A percentile compares a stretch with the other conserved stretches of the same genome.
These are phyloP conservation scores for Geopemphigus sp. DNA, from an alignment of 1,140 invertebrate species.

Conservation along the genomic window DNA sequence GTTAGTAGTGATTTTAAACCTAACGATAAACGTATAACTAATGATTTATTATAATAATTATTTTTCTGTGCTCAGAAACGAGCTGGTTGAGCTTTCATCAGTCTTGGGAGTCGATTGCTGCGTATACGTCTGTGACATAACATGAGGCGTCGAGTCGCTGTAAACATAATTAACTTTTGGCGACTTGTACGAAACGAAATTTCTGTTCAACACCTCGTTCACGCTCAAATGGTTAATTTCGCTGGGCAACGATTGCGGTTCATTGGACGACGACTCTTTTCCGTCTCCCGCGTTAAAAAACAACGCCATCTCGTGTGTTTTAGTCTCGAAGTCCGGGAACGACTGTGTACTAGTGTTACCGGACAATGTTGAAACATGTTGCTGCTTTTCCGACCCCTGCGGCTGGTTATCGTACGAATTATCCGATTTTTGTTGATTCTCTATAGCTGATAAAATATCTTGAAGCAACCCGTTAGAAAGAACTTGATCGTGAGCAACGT, in stretches of 20 bases:
- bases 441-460: constrained; percentile 72
- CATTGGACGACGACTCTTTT: not conserved
- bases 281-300: constrained; percentile 14
- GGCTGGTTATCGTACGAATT: constrained; percentile 32
- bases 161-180: constrained; percentile 40
- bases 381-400: constrained; percentile 19
- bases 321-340: not conserved
- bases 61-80: constrained; percentile 10
- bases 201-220: constrained; percentile 19
- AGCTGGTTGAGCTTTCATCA: constrained; percentile 43
- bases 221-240: constrained; percentile 42
- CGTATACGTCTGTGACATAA: constrained; percentile 20
- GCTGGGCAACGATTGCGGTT: not conserved
- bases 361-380: not conserved
- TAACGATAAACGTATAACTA: not conserved
- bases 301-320: constrained; percentile 27
- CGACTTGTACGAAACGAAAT: constrained; percentile 31
- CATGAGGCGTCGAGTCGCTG: constrained; percentile 11
- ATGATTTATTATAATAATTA: constrained; percentile 3
- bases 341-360: not conserved
- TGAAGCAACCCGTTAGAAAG: constrained; percentile 74
- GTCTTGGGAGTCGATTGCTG: constrained; percentile 46
- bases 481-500: constrained; percentile 67
- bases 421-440: constrained; percentile 56
- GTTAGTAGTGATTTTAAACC: not conserved